Evolutionary conservation across 2,113 vertebrate genomes (phyloP).

Genomic region (Hiodon tergisus): DNA sequence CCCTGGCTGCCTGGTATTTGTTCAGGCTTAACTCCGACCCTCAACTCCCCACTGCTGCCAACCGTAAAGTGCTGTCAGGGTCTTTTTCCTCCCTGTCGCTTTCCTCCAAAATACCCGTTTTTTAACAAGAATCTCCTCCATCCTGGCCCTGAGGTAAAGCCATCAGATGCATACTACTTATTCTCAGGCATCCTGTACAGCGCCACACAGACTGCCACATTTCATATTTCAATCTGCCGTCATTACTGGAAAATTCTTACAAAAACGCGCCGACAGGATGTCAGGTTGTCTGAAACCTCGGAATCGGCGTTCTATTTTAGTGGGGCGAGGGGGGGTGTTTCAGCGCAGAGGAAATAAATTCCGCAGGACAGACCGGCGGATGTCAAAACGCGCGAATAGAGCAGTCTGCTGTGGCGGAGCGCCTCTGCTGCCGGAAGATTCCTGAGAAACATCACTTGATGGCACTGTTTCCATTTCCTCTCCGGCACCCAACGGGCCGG

Average conservation of each 20-base stretch:
- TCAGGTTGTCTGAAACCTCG: background rate
- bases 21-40: too few relatives aligned
- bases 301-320: background rate
- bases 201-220: background rate
- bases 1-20: too few relatives aligned
- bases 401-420: constrained; percentile 33
- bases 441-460: constrained; percentile 97
- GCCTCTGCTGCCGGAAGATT: constrained; percentile 73
- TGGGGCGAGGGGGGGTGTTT: background rate
- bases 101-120: background rate
- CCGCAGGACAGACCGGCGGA: too few relatives aligned
- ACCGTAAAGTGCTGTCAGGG: too few relatives aligned
- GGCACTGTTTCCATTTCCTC: constrained; percentile 99
- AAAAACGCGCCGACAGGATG: too few relatives aligned
- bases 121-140: background rate
- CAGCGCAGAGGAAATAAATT: too few relatives aligned
- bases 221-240: constrained; percentile 3
- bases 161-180: background rate
- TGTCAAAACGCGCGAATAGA: background rate
- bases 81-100: too few relatives aligned
- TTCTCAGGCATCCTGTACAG: background rate
- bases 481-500: constrained; percentile 42
- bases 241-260: background rate
- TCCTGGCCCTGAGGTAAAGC: too few relatives aligned
- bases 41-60: too few relatives aligned